Percentiles rank a stretch among this genome's conserved stretches.
phyloP scores from a whole-genome alignment of 2,888 invertebrate species.

The Monoplex corrugatus region DNA sequence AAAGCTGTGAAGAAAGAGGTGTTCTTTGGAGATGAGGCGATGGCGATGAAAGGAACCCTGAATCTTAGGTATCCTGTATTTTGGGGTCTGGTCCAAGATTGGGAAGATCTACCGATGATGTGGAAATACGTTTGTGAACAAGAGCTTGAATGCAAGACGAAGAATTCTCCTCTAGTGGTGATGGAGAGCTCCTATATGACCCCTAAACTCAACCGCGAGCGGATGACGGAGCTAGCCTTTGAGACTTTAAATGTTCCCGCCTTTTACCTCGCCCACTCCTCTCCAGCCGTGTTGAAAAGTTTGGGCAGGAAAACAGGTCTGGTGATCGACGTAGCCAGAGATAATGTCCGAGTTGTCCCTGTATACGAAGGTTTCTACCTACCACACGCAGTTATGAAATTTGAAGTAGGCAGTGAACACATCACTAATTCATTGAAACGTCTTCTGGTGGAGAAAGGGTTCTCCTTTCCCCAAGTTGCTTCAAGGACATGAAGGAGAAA shows the following conservation, averaged over 20 bases:
- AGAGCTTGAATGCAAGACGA: neutral
- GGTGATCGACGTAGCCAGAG: conserved; percentile 19
- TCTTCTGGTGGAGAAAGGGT: conserved; percentile 2
- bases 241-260: neutral
- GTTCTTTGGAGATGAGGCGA: conserved; percentile 3
- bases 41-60: neutral
- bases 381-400: neutral
- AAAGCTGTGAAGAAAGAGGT: neutral
- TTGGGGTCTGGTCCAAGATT: neutral
- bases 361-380: conserved; percentile 15
- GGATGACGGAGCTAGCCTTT: neutral
- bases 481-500: neutral
- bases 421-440: neutral
- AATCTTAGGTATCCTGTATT: neutral
- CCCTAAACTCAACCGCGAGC: neutral
- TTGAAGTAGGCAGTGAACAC: neutral
- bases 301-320: neutral
- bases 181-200: neutral
- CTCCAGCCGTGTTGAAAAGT: neutral
- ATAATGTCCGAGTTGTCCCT: neutral
- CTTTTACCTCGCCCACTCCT: neutral
- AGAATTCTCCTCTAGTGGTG: conserved; percentile 1
- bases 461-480: neutral
- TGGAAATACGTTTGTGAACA: neutral
- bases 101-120: neutral